Evolutionary conservation across 1,140 invertebrate species (phyloP).

Genomic region (Eriosoma lanigerum): DNA sequence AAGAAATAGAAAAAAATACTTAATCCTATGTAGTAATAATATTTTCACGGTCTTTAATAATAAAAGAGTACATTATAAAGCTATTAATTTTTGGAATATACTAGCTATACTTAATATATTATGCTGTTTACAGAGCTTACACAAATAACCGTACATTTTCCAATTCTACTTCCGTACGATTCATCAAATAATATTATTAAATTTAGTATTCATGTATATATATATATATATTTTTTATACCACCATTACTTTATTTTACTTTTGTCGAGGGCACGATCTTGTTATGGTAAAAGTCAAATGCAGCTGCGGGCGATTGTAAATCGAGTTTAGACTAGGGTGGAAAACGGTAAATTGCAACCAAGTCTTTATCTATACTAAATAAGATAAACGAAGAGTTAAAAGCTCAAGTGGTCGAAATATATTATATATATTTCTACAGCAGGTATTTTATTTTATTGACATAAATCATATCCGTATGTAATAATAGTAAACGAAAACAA

Average conservation of each 20-base stretch:
- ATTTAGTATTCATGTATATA: not conserved
- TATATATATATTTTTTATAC: constrained; percentile 26
- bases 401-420: not conserved
- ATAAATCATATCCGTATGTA: too few species aligned
- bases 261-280: constrained; percentile 37
- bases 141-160: too few species aligned
- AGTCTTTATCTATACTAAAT: constrained; percentile 33
- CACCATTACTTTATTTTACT: constrained; percentile 34
- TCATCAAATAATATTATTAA: constrained; percentile 2
- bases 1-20: too few species aligned
- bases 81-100: too few species aligned
- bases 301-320: constrained; percentile 44
- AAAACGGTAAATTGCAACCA: constrained; percentile 29
- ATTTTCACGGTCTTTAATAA: too few species aligned
- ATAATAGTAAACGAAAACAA: too few species aligned
- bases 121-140: too few species aligned
- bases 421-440: not conserved
- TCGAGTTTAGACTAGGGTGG: constrained; percentile 21
- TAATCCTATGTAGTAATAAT: too few species aligned
- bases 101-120: too few species aligned
- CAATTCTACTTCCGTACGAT: not conserved
- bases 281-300: constrained; percentile 41
- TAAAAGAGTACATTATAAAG: too few species aligned
- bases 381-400: constrained; percentile 21
- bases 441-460: too few species aligned